Evolutionary conservation across 2,113 vertebrate species (phyloP).

Genomic region (Hyaena hyaena): DNA sequence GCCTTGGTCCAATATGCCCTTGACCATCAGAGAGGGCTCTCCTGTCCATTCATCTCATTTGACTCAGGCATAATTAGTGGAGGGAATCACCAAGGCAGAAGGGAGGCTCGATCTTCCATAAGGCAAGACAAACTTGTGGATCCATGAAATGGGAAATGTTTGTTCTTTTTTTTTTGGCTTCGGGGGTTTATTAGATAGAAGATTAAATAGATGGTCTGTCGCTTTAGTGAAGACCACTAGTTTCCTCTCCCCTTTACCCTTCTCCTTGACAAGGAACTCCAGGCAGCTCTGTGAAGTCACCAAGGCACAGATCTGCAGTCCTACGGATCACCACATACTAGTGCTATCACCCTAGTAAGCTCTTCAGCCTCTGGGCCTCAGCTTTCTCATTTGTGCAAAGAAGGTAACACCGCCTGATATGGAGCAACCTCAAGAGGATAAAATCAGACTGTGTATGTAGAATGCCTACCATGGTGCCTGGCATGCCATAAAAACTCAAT

Average conservation of each 20-base stretch:
- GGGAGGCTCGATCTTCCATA: neutral
- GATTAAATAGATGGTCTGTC: neutral
- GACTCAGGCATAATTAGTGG: neutral
- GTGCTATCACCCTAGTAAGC: neutral
- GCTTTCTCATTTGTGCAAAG: neutral
- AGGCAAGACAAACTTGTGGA: neutral
- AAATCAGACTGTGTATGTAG: neutral
- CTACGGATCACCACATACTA: neutral
- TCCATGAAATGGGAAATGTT: neutral
- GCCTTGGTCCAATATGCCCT: neutral
- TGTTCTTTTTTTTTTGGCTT: neutral
- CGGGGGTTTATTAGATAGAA: neutral
- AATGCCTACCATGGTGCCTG: neutral
- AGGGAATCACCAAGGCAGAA: neutral
- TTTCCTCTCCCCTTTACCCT: neutral
- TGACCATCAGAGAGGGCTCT: accelerated
- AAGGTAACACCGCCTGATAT: neutral
- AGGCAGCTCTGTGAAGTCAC: neutral
- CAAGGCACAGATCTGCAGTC: neutral
- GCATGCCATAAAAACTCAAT: neutral
- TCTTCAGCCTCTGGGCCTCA: neutral
- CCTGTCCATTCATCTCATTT: neutral
- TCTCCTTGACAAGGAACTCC: constrained; percentile 38
- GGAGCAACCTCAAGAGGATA: neutral
- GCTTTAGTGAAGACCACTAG: neutral